Base-by-base conservation (phyloP, 2,888 invertebrate genomes). In the Agrotis clavis region DNA sequence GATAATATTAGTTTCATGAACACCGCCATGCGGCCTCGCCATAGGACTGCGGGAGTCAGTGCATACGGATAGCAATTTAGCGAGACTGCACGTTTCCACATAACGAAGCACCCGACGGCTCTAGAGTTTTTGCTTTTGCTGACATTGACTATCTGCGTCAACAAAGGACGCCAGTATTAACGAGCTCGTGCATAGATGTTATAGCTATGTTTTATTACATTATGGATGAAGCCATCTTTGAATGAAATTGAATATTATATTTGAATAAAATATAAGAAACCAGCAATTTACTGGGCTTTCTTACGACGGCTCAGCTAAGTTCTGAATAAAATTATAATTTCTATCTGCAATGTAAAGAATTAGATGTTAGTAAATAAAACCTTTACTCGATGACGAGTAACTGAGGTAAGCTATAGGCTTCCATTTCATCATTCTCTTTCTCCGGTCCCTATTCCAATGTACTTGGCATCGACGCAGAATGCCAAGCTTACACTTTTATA, bases 41-140 rank as follows among this genome's bases (percentile, higher is more conserved):
- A 47, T 66, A 60, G 30, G 13, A 53, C 48, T 41, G 41, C 41
- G 41, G 30, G 21, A 65, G 67, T 64, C 62, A 68, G 41, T 75
- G 75, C 83, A 77, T 70, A 41, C 62, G 61, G 73, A 71, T 72
- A 67, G 79, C 77, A 79, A 81, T 84, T 84, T 71, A 81, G 71
- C 57, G 69, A 76, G 63, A 67, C 79, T 21, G 35, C 56, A 72
- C 82, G 70, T 81, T 74, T 72, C 71, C 76, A 78, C 74, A 73
- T 82, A 83, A 79, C 72, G 82, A 84, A 77, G 71, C 73, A 70
- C 84, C 69, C 71, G 82, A 78, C 68, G n/a, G 62, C 74, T 61
- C 71, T 70, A 60, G 51, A 76, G 65, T 76, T 79, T 84, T 82
- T 78, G 66, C 74, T 86, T 86, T 86, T 74, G 73, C 76, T 79